Evolutionary conservation across 2,113 vertebrate species (phyloP), one percentile per base, ranked within the genome.

Genomic region (Ranitomeya imitator): DNA sequence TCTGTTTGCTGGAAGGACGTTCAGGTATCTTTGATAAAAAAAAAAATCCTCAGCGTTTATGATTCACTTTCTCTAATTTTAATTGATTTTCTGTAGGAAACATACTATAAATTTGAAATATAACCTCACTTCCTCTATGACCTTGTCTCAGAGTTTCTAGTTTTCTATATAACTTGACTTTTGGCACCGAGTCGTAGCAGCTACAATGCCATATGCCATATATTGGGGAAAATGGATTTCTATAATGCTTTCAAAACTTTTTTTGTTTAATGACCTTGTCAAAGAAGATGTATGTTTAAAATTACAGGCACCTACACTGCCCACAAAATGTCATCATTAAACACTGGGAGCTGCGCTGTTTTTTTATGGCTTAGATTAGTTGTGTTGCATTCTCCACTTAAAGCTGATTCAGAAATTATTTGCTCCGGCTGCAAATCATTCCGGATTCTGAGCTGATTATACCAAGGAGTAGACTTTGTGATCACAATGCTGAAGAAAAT

Each of bases 41-140:
- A 81, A 81, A 82, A 83, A 71, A 55, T 37, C 59, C 14, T 14
- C 74, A 69, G 57, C 87, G 15, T 83, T 88, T 83, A 83, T 83
- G 71, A 78, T 77, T 88, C 79, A 67, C 80, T 84, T 88, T 88
- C 87, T 88, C 83, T 83, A 83, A 88, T 88, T 88, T 88, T 83
- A 83, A 88, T 88, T 84, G 80, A 84, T 88, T 88, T 88, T 83
- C 80, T 88, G 87, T 88, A 84, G 87, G 80, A 88, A 88, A 83
- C 80, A 67, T 88, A 83, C 59, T 45, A 88, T 83, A 88, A 88
- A 88, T 82, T 74, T 88, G 80, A 88, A 77, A 88, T 88, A 83
- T 83, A 54, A 77, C 80, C 55, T 84, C 23, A 26, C 69, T 83
- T 88, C 71, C 77, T 76, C 71, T 19, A 57, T 88, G 87, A 83